Base-by-base conservation (phyloP, 2,888 invertebrate species). In the Gerris lacustris region DNA sequence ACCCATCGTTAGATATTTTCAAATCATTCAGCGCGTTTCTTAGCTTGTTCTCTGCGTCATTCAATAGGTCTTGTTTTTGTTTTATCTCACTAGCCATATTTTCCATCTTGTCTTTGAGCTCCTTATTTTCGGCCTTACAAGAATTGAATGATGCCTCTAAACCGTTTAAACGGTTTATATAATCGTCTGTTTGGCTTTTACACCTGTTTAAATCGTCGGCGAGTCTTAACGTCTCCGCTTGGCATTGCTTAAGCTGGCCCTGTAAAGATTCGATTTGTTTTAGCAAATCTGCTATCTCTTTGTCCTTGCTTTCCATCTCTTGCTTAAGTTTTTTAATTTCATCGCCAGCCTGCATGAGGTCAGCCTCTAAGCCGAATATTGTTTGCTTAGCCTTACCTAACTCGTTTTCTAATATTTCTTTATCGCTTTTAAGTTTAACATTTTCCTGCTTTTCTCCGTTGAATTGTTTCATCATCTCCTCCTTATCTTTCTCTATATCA, bases 401-500 rank as follows among this genome's bases (percentile, higher is more conserved):
- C 17, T 67, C 67, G n/a, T 67, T 43, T 45, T 43, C 44, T 11
- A 17, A 11, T 15, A 17, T 17, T 11, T 15, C 67, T 7, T 9
- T 15, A 31, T 44, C 44, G n/a, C 7, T n/a, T 17, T 15, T n/a
- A 44, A 67, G 67, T 43, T 31, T 17, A 4, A 5, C 67, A 44
- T 11, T 67, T 15, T 17, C 67, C 43, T 67, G 18, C 17, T 67
- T 17, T 43, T 17, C 67, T 9, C 11, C 31, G 9, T 64, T 17
- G 7, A 17, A 64, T 64, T n/a, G 17, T 18, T 64, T 62, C n/a
- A 62, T 2, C 31, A 31, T 31, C 4, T 15, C 11, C 0, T 68
- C 69, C 18, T 66, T 63, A 17, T 70, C 71, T 44, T 69, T 71
- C 18, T 67, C 63, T 15, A 69, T 15, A 31, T 43, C 44, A 5